Evolutionary conservation across 2,888 invertebrate species (phyloP).

Genomic region (Drosophila prostipennis): DNA sequence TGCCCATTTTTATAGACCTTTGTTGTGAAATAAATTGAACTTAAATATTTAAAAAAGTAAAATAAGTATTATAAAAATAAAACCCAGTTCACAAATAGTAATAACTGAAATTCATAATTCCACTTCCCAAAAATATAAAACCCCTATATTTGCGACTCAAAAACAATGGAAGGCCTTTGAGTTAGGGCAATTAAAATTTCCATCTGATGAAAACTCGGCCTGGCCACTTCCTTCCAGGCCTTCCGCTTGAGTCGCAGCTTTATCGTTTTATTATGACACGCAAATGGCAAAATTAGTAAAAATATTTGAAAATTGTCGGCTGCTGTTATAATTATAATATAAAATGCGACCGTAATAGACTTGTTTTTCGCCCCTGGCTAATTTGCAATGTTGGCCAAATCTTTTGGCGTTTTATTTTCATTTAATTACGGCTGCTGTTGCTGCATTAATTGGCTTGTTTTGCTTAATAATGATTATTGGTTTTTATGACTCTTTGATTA

Average conservation of each 20-base stretch:
- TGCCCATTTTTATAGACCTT: too few relatives aligned
- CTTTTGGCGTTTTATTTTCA: slow-evolving; percentile 73
- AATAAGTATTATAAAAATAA: too few relatives aligned
- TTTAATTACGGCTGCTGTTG: slow-evolving; percentile 65
- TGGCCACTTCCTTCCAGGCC: slow-evolving; percentile 34
- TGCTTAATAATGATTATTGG: slow-evolving; percentile 80
- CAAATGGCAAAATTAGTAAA: slow-evolving; percentile 71
- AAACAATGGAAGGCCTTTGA: not conserved
- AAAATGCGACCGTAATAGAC: slow-evolving; percentile 52
- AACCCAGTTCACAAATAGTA: too few relatives aligned
- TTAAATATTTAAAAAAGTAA: too few relatives aligned
- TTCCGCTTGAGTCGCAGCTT: too few relatives aligned
- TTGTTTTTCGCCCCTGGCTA: slow-evolving; percentile 54
- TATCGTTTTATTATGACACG: slow-evolving; percentile 71
- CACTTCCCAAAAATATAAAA: not conserved
- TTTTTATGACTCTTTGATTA: slow-evolving; percentile 79
- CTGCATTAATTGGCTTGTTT: slow-evolving; percentile 76
- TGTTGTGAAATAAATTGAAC: too few relatives aligned
- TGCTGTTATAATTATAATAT: slow-evolving; percentile 55
- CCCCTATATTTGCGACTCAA: not conserved
- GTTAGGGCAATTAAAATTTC: slow-evolving; percentile 12
- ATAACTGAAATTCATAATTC: too few relatives aligned
- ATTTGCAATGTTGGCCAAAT: slow-evolving; percentile 64
- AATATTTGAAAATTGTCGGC: slow-evolving; percentile 27
- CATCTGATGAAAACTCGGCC: not conserved